Base-by-base conservation (phyloP, 2,888 invertebrate species). In the Syritta pipiens region DNA sequence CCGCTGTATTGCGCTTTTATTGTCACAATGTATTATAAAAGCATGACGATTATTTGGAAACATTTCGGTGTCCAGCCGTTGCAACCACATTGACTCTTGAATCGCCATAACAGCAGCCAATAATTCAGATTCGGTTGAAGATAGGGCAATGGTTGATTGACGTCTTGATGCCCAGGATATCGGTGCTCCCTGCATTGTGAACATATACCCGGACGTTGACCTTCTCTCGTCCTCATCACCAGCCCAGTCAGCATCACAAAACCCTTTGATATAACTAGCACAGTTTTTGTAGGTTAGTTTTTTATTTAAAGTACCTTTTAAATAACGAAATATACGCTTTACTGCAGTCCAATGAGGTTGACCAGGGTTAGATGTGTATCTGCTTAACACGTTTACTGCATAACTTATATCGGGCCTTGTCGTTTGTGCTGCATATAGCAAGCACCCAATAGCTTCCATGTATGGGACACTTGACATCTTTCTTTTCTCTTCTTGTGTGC, bases 341-440 rank as follows among this genome's bases (percentile, higher is more conserved):
- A 72, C 75, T 14, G 81, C 75, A 10, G 5, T 40, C 81, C 82
- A 82, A 35, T 82, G 81, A 24, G 68, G 44, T 30, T 55, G 26
- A 6, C 63, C 63, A n/a, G 81, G 79, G 63, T 81, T 72, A 0
- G 30, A 3, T 0, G 53, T 59, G n/a, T 53, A 81, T 46, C 81
- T 68, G 32, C 83, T 84, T 2, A 83, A 60, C 49, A 81, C 28
- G 63, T 81, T 83, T 0, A 83, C 77, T 20, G 82, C 82, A 26
- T 71, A 76, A 14, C 72, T 75, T 10, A 82, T 82, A 63, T 82
- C 83, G 1, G 69, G 65, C 26, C 74, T 63, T 24, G 68, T 62
- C 2, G 32, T 76, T 59, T 42, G 51, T 44, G 48, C 49, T 35
- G 40, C 68, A 35, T 28, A 79, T n/a, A 24, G 12, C 22, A 65